phyloP scores from a whole-genome alignment of 2,797 vertebrate genomes.

The Arctocebus calabarensis region DNA sequence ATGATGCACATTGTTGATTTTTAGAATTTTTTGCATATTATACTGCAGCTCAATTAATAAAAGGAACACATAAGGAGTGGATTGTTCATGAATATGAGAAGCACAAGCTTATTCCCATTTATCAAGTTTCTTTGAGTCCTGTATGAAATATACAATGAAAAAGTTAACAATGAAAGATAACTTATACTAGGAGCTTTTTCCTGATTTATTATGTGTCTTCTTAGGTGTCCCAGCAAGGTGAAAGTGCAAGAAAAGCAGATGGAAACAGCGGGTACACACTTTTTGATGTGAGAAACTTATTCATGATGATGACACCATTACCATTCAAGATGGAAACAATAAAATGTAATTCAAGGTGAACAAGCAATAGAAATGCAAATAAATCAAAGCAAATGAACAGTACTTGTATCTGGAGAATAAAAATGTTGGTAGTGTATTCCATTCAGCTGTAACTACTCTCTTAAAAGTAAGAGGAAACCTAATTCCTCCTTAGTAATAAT shows the following conservation, averaged over 20 bases:
- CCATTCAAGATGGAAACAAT: slow-evolving; percentile 77
- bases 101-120: background rate
- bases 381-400: slow-evolving; percentile 78
- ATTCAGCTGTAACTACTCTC: background rate
- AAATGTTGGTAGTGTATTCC: background rate
- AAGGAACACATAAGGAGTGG: background rate
- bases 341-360: slow-evolving; percentile 77
- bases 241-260: slow-evolving; percentile 67
- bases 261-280: slow-evolving; percentile 71
- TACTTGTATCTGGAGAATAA: slow-evolving; percentile 44
- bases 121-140: slow-evolving; percentile 27
- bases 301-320: slow-evolving; percentile 80
- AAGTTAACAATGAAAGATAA: background rate
- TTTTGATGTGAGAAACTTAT: slow-evolving; percentile 64
- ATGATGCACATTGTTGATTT: background rate
- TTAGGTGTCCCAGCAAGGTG: slow-evolving; percentile 41
- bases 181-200: background rate
- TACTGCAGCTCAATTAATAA: background rate
- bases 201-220: slow-evolving; percentile 37
- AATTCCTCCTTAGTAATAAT: background rate
- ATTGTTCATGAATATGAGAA: slow-evolving; percentile 2
- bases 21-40: background rate
- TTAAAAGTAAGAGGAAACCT: slow-evolving; percentile 1
- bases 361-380: slow-evolving; percentile 74
- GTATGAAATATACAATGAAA: too few relatives aligned